Evolutionary conservation across 2,113 vertebrate genomes (phyloP), one percentile per base, ranked within the genome.

Genomic region (Corythoichthys intestinalis): DNA sequence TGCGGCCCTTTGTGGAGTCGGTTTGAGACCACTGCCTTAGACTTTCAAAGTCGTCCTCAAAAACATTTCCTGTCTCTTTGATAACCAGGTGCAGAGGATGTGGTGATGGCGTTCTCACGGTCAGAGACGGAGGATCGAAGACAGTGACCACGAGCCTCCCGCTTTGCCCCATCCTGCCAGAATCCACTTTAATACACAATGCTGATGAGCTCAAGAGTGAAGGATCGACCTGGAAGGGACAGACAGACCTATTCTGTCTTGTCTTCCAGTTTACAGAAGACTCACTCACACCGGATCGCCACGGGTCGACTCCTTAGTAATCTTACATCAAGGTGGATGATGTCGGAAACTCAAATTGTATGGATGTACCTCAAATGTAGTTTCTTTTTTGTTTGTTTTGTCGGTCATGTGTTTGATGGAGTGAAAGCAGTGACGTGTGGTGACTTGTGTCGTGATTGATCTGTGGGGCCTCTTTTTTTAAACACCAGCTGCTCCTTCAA

Each of bases 51-150:
- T 34, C 4, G 13, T 37, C 9, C 4, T 37, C 53, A 11, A 37
- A 57, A 58, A 58, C 34, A 38, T 52, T 3, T 4, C 8, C 48
- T 65, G 41, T 72, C 35, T 77, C 7, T 38, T 69, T 37, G 41
- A 4, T 46, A 35, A 1, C 11, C 90, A 99, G 97, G 97, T 91
- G 96, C 96, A 13, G 97, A 99, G 88, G 97, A 99, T 1, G 97
- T 98, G 75, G 97, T 99, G 86, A 99, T 97, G 97, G 96, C 97
- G 0, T 99, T 99, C 92, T 98, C 97, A 75, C 94, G 96, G 83
- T 96, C 95, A 87, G 97, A 99, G 88, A 94, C 96, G 0, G 97
- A 99, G 84, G 97, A 99, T 81, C 92, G 97, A 85, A 93, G 97
- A 72, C 96, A 99, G 93, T 99, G 96, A 94, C 92, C 47, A 68